phyloP scores from a whole-genome alignment of 2,888 invertebrate genomes.

The Hemicrepidius hirtus region DNA sequence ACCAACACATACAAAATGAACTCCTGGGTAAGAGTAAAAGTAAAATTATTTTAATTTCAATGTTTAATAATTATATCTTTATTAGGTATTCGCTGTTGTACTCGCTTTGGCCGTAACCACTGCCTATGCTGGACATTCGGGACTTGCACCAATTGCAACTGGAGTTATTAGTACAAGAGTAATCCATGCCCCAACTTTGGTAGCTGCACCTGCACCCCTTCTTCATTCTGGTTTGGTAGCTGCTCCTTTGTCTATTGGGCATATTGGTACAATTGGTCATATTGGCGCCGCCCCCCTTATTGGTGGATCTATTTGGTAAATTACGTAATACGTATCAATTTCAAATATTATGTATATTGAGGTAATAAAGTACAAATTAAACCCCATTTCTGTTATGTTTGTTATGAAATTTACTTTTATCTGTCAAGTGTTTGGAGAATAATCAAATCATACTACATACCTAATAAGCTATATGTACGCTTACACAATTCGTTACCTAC shows the following conservation, averaged over 20 bases:
- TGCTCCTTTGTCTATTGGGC: neutral
- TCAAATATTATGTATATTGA: too few species aligned
- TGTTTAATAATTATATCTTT: neutral
- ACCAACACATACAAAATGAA: slow-evolving; percentile 16
- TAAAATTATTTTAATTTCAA: neutral
- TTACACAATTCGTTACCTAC: too few species aligned
- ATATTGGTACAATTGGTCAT: neutral
- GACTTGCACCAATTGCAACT: neutral
- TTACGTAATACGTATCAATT: too few species aligned
- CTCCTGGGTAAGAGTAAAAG: neutral
- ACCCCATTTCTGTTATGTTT: too few species aligned
- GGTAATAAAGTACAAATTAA: too few species aligned
- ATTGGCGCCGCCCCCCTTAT: neutral
- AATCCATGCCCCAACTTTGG: neutral
- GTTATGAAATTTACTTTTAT: too few species aligned
- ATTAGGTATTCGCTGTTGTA: neutral
- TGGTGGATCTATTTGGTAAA: neutral
- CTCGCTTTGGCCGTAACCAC: slow-evolving; percentile 7
- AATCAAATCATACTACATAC: too few species aligned
- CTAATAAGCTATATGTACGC: too few species aligned
- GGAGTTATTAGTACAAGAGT: neutral
- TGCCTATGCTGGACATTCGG: neutral
- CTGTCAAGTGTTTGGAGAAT: too few species aligned
- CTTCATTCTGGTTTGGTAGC: neutral
- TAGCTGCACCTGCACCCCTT: neutral